Evolutionary conservation across 2,888 invertebrate species (phyloP).

Genomic region (Opisthograptis luteolata): DNA sequence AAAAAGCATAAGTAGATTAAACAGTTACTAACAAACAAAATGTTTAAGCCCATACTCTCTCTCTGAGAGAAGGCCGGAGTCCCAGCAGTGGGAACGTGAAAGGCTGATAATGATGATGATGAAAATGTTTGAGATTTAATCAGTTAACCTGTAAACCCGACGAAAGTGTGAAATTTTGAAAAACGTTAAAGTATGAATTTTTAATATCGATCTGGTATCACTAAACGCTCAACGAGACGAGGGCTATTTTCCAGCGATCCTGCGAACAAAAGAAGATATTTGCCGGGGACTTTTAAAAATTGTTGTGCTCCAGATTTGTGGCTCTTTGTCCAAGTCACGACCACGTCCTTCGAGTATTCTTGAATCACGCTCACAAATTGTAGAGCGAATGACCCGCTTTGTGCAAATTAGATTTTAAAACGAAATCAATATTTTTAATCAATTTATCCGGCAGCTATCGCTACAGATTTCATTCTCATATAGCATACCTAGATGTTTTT

Average conservation of each 20-base stretch:
- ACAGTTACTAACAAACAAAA: no score
- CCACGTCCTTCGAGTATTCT: conserved; percentile 53
- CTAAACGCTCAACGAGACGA: conserved; percentile 10
- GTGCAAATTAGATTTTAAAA: conserved; percentile 10
- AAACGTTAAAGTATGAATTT: neutral
- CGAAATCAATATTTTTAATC: no score
- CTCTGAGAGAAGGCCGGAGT: no score
- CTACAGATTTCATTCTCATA: no score
- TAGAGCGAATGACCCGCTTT: conserved; percentile 32
- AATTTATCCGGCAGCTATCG: no score
- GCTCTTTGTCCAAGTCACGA: conserved; percentile 69
- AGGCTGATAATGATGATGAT: no score
- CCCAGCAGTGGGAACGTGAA: no score
- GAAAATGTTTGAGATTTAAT: no score
- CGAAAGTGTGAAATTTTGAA: neutral
- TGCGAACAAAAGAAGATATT: conserved; percentile 48
- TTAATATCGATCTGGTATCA: conserved; percentile 2
- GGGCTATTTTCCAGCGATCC: conserved; percentile 33
- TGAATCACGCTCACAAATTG: conserved; percentile 45
- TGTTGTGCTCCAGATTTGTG: conserved; percentile 60
- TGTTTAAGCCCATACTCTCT: no score
- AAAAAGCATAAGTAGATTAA: no score
- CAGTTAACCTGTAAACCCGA: no score
- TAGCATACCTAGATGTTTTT: no score
- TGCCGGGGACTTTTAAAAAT: conserved; percentile 57